phyloP scores from a whole-genome alignment of 2,888 invertebrate genomes.

The Cerastoderma edule region DNA sequence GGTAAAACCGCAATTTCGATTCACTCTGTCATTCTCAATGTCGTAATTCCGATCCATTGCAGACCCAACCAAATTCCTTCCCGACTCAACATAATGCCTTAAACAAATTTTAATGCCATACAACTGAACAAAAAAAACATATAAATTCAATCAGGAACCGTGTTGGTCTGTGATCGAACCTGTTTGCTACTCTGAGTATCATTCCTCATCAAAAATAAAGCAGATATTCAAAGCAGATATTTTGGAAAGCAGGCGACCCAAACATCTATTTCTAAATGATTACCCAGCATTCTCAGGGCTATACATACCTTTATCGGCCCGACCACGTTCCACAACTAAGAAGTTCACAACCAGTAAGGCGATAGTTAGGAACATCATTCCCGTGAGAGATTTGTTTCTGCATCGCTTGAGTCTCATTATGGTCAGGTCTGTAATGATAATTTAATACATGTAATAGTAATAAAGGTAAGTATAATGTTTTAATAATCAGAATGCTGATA shows the following conservation, averaged over 20 bases:
- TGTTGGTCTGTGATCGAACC: background rate
- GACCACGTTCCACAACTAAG: constrained; percentile 1
- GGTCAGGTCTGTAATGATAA: no score
- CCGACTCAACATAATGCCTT: no score
- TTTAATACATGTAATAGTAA: no score
- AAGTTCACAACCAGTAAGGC: constrained; percentile 5
- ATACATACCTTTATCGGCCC: background rate
- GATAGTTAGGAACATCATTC: constrained; percentile 6
- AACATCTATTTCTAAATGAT: background rate
- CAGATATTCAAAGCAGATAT: background rate
- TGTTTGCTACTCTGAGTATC: background rate
- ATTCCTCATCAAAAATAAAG: background rate
- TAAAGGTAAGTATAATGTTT: no score
- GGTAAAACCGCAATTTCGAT: no score
- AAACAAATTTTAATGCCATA: no score
- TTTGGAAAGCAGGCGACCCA: background rate
- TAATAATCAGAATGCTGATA: no score
- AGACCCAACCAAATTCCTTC: no score
- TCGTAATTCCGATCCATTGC: no score
- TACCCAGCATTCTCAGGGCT: background rate
- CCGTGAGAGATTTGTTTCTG: background rate
- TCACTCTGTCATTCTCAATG: no score
- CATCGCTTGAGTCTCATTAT: constrained; percentile 10
- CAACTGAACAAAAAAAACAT: no score
- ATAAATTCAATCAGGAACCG: no score